Conservation (phyloP, 2,888 invertebrate genomes). For the Tholera decimalis region DNA sequence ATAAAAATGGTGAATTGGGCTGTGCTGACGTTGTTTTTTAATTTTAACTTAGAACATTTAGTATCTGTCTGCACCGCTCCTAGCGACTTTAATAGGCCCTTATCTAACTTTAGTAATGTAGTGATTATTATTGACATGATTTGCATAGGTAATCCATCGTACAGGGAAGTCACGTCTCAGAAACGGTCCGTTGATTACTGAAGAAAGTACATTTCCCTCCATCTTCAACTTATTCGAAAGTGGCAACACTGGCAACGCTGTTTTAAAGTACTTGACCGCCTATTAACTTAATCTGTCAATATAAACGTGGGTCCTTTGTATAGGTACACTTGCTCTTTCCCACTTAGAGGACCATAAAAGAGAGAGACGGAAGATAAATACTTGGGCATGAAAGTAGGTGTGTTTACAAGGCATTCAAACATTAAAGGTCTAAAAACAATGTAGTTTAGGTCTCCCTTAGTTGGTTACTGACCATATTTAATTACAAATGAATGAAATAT, state of each 20-base stretch:
- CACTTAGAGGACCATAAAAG: neutral
- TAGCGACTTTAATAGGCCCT: neutral
- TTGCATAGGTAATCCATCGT: conserved; percentile 43
- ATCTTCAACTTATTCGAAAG: conserved; percentile 56
- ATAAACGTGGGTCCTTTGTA: conserved; percentile 27
- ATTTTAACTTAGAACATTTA: too few species aligned
- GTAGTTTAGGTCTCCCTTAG: neutral
- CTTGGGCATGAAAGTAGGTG: conserved; percentile 11
- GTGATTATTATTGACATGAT: conserved; percentile 29
- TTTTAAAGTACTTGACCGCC: conserved; percentile 46
- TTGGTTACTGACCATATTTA: neutral
- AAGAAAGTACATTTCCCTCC: conserved; percentile 55
- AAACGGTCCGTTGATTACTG: conserved; percentile 28
- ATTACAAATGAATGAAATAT: too few species aligned
- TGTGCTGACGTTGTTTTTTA: neutral
- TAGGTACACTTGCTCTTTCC: conserved; percentile 21
- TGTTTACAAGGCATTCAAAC: conserved; percentile 4
- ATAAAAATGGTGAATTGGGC: neutral
- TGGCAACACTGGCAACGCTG: conserved; percentile 31
- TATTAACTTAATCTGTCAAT: conserved; percentile 49
- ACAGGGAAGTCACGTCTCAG: conserved; percentile 37
- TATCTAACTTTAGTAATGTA: conserved; percentile 11
- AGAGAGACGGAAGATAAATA: neutral
- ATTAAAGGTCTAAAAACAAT: conserved; percentile 1
- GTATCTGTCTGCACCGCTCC: neutral